A percentile compares a stretch with the other conserved stretches of the same genome.
Evolutionary conservation across 1,140 invertebrate genomes (phyloP).

Genomic region (Drosophila triauraria): DNA sequence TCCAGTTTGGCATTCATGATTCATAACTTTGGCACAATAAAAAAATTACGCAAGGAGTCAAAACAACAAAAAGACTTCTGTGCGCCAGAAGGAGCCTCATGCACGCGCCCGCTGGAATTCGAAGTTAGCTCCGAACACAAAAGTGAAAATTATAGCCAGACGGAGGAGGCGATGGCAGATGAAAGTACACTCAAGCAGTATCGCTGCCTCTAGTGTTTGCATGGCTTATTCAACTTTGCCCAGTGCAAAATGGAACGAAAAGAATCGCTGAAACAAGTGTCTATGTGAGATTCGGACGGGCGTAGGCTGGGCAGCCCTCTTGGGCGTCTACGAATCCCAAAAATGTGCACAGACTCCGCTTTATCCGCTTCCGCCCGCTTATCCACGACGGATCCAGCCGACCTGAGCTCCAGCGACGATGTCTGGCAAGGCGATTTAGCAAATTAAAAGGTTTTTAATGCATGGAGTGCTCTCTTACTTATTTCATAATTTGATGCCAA

Average conservation of each 20-base stretch:
- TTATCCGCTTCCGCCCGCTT: conserved; percentile 70
- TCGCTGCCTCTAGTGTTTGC: conserved; percentile 68
- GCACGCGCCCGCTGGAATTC: conserved; percentile 50
- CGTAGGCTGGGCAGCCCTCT: conserved; percentile 53
- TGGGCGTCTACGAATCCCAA: conserved; percentile 80
- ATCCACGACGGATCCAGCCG: conserved; percentile 26
- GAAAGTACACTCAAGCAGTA: conserved; percentile 45
- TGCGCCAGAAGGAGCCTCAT: conserved; percentile 37
- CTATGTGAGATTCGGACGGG: conserved; percentile 37
- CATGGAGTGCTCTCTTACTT: conserved; percentile 82
- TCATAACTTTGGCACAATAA: conserved; percentile 19
- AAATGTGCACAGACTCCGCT: conserved; percentile 74
- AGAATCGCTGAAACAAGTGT: conserved; percentile 59
- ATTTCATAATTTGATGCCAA: conserved; percentile 81
- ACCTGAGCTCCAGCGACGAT: conserved; percentile 38
- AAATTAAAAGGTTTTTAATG: conserved; percentile 85
- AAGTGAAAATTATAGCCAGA: conserved; percentile 77
- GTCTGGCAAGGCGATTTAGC: conserved; percentile 85
- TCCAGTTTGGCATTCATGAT: conserved; percentile 7
- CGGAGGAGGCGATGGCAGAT: conserved; percentile 11
- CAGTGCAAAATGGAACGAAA: conserved; percentile 41
- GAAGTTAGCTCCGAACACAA: conserved; percentile 50
- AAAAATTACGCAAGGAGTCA: conserved; percentile 16
- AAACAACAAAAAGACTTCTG: conserved; percentile 4
- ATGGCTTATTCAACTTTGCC: conserved; percentile 69